phyloP scores from a whole-genome alignment of 92 coral and sea anemone genomes.

The Palythoa caribaeorum region DNA sequence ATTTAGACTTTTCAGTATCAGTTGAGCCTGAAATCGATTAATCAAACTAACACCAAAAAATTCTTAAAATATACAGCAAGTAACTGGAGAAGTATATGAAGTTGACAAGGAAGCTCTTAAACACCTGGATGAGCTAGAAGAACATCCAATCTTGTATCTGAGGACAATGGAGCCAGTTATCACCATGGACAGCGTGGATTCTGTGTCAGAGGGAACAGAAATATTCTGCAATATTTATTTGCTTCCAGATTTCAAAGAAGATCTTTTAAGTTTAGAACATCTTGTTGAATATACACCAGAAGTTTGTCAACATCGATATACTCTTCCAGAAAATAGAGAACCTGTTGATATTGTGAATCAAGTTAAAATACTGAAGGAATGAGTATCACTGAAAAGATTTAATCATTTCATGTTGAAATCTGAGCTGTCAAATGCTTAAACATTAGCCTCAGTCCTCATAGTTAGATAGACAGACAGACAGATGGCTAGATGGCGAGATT shows the following conservation, averaged over 20 bases:
- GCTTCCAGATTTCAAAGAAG: constrained; percentile 23
- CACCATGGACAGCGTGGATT: constrained; percentile 1
- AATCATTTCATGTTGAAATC: no score
- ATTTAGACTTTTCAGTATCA: background rate
- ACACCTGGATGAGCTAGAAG: constrained; percentile 14
- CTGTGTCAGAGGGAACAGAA: constrained; percentile 19
- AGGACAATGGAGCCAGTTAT: background rate
- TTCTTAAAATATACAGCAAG: background rate
- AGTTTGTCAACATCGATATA: background rate
- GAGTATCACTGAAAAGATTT: no score
- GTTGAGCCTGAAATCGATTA: background rate
- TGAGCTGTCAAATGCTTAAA: no score
- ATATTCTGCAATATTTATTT: constrained; percentile 21
- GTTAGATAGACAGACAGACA: no score
- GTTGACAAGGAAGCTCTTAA: constrained; percentile 28
- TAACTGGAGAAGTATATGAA: constrained; percentile 39
- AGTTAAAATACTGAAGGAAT: background rate
- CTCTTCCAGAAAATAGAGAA: background rate
- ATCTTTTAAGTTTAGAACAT: constrained; percentile 15
- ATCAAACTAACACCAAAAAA: background rate
- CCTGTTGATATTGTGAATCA: background rate
- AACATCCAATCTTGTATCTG: constrained; percentile 35
- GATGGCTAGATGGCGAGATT: no score
- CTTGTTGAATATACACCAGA: constrained; percentile 33
- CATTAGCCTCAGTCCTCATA: no score